Conservation (phyloP, 2,113 vertebrate genomes). For the Vidua chalybeata region DNA sequence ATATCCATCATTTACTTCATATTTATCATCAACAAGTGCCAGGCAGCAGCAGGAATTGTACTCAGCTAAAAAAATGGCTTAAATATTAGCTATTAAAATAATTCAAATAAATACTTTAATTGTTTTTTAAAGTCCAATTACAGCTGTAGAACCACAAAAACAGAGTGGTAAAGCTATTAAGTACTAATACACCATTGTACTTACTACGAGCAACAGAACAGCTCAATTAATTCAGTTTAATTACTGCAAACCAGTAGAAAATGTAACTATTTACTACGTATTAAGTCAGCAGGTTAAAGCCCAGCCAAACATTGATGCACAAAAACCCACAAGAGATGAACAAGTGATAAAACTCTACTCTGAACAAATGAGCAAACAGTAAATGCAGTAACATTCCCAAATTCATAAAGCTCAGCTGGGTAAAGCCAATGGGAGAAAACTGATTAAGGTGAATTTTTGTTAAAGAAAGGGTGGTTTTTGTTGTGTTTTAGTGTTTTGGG, state of each 20-base stretch:
- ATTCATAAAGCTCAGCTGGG: background rate
- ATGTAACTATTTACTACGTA: background rate
- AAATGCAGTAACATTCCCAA: background rate
- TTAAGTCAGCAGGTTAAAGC: background rate
- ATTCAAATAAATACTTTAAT: background rate
- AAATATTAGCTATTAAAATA: background rate
- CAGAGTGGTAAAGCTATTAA: background rate
- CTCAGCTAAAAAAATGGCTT: background rate
- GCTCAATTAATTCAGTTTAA: slow-evolving; percentile 35
- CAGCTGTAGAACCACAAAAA: background rate
- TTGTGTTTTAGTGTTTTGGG: no score
- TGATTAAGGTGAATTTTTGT: background rate
- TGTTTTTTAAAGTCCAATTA: background rate
- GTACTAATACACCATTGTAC: background rate
- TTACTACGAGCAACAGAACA: background rate
- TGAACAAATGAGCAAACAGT: background rate
- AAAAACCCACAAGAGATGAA: background rate
- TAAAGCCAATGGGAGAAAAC: background rate
- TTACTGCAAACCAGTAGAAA: slow-evolving; percentile 16
- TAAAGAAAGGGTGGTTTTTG: rapidly evolving
- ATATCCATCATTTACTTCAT: background rate
- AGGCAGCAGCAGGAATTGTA: background rate
- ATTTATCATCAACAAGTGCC: background rate
- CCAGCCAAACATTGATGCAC: background rate
- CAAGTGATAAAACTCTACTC: background rate